These are phyloP conservation scores for Pantala flavescens DNA, from an alignment of 1,140 invertebrate genomes.

Conservation along the genomic window DNA sequence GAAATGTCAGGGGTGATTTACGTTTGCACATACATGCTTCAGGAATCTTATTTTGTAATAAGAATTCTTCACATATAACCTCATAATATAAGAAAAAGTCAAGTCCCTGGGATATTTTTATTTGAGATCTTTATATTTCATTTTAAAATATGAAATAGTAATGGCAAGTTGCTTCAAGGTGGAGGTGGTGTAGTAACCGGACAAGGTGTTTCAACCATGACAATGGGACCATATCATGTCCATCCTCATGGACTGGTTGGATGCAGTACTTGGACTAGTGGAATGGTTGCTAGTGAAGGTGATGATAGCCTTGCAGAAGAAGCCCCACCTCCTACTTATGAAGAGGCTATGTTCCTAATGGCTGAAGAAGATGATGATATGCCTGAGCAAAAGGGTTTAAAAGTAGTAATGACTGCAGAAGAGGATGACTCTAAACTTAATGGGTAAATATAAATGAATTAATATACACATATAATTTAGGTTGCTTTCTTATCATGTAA, in stretches of 20 bases:
- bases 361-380: conserved; percentile 30
- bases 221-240: neutral
- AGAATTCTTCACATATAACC: too few relatives aligned
- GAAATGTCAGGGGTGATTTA: too few relatives aligned
- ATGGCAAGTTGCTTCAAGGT: neutral
- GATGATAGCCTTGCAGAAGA: conserved; percentile 27
- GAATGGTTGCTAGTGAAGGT: neutral
- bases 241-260: neutral
- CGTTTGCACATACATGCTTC: too few relatives aligned
- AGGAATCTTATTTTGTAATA: too few relatives aligned
- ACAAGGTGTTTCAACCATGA: neutral
- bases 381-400: neutral
- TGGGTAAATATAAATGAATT: neutral
- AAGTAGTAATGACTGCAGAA: neutral
- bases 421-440: neutral
- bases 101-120: too few relatives aligned
- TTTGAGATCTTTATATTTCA: too few relatives aligned
- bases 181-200: neutral
- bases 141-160: too few relatives aligned
- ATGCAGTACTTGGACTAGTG: neutral
- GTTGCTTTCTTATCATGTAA: too few relatives aligned
- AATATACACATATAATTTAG: too few relatives aligned
- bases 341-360: conserved; percentile 47
- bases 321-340: conserved; percentile 45
- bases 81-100: too few relatives aligned